Base-by-base conservation (phyloP, 2,113 vertebrate species). In the Oophaga pumilio region DNA sequence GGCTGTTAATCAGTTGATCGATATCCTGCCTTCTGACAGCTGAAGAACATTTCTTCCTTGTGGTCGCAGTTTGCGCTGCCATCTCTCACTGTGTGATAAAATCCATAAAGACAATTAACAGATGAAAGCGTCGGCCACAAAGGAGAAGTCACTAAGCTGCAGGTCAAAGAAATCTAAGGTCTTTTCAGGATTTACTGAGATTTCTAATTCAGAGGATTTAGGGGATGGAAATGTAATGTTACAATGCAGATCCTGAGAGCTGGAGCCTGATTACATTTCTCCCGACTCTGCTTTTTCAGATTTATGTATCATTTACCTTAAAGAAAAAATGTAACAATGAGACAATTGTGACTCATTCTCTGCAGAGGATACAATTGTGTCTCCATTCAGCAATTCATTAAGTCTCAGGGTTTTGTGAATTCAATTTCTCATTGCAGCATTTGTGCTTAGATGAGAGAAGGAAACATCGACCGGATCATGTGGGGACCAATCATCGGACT, bases 31-130 rank as follows among this genome's bases (percentile, higher is more conserved):
- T 10, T 56, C 53, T 14, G 49, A n/a, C n/a, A 26, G 53, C 26
- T n/a, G n/a, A 26, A 18, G 52, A 79, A 28, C 52, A 28, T 79
- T 7, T 15, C 6, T 15, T 59, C 52, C 26, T 8, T 79, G 76
- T 24, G 74, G n/a, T 73, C 33, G 17, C 15, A 18, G 24, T 9
- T 13, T 28, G 52, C n/a, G 15, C 5, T 24, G 50, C 11, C 17
- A 49, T 14, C 64, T n/a, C 80, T 7, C 78, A 10, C 18, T 20
- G 22, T 71, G 82, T 53, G 66, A 53, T 49, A 52, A 52, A 69
- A 83, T 83, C 82, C 50, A 84, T 84, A 84, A 71, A 84, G 62
- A 84, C 62, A 84, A 84, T 84, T 84, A 84, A 57, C 62, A 84
- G 82, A 84, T 71, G n/a, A 84, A 71, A 84, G 64, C 64, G 9